phyloP scores from a whole-genome alignment of 2,888 invertebrate species.

The Lamellibrachia satsuma region DNA sequence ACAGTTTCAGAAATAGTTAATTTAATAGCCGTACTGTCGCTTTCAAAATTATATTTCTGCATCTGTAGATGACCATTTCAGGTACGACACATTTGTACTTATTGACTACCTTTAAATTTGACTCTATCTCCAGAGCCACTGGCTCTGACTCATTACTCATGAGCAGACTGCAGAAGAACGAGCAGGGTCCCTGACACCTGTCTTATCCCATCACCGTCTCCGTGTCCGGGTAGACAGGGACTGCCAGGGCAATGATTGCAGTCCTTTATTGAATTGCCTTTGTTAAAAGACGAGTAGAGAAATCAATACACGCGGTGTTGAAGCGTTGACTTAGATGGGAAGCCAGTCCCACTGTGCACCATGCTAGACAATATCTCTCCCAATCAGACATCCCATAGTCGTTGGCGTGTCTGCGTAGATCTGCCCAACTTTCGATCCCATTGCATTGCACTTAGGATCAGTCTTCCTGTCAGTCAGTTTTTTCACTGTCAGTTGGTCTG shows the following conservation, averaged over 20 bases:
- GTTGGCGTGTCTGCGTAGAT: background rate
- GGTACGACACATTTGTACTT: too few species aligned
- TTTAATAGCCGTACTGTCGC: too few species aligned
- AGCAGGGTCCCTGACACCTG: too few species aligned
- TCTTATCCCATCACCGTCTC: too few species aligned
- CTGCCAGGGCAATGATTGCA: background rate
- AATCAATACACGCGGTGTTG: background rate
- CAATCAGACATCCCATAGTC: background rate
- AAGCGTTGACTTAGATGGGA: background rate
- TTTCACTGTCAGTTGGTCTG: background rate
- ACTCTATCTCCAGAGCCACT: too few species aligned
- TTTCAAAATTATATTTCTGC: too few species aligned
- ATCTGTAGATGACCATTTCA: too few species aligned
- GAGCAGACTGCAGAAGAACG: too few species aligned
- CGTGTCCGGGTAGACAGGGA: background rate
- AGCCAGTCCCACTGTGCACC: background rate
- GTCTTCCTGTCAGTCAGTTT: background rate
- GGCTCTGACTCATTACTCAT: too few species aligned
- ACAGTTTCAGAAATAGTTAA: too few species aligned
- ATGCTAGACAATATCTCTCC: background rate
- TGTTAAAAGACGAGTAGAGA: background rate
- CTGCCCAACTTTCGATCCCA: background rate
- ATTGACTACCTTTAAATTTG: too few species aligned
- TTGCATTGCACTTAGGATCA: background rate
- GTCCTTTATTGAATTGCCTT: background rate